Conservation (phyloP, 2,797 vertebrate species). For the Halcyon leucocephala region DNA sequence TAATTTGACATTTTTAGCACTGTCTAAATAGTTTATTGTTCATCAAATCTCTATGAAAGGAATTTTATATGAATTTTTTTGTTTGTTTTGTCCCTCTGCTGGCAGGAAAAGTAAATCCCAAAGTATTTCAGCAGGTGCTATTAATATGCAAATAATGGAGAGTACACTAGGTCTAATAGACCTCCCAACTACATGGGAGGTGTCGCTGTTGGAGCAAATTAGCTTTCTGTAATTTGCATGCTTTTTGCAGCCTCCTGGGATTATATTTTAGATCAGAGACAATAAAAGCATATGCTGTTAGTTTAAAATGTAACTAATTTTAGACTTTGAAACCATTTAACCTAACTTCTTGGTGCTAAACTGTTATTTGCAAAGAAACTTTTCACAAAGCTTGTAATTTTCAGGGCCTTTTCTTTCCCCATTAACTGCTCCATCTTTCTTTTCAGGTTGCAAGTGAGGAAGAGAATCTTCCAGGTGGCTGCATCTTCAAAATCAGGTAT, state of each 20-base stretch:
- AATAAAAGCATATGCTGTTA: conserved; percentile 82
- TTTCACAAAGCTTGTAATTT: conserved; percentile 69
- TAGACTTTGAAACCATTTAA: conserved; percentile 80
- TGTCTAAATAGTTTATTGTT: conserved; percentile 60
- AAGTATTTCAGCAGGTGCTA: conserved; percentile 83
- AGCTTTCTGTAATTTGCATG: conserved; percentile 81
- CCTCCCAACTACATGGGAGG: conserved; percentile 84
- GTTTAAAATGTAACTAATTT: conserved; percentile 82
- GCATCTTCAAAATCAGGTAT: background rate
- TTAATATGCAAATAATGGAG: conserved; percentile 86
- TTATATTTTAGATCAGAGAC: conserved; percentile 84
- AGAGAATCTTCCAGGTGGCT: background rate
- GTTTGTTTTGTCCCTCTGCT: conserved; percentile 79
- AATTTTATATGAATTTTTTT: conserved; percentile 61
- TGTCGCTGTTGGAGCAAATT: conserved; percentile 83
- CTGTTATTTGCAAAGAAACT: conserved; percentile 76
- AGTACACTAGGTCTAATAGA: conserved; percentile 79
- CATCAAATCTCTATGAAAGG: conserved; percentile 62
- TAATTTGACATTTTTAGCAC: conserved; percentile 59
- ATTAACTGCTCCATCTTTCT: conserved; percentile 52
- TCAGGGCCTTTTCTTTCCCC: conserved; percentile 25
- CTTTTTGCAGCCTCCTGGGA: conserved; percentile 81
- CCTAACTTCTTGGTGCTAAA: conserved; percentile 77
- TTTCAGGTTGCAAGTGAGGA: conserved; percentile 36
- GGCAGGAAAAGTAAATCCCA: conserved; percentile 81